Evolutionary conservation across 2,888 invertebrate genomes (phyloP).

Genomic region (Pheosia gnoma): DNA sequence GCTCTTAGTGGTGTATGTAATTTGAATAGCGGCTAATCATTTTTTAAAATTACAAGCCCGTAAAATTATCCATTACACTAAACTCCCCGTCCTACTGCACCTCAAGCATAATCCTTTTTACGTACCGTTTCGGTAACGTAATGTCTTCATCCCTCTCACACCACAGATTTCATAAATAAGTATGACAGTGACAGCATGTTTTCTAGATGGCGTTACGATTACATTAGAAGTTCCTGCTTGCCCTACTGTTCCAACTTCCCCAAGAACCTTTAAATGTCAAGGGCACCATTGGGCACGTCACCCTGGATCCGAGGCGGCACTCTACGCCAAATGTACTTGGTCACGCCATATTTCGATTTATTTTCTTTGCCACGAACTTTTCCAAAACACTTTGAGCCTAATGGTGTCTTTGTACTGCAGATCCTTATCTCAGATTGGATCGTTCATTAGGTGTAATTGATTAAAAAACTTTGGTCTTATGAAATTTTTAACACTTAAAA

Average conservation of each 20-base stretch:
- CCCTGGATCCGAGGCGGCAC: constrained; percentile 21
- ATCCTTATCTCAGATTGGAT: background rate
- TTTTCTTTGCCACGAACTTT: constrained; percentile 22
- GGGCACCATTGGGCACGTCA: constrained; percentile 29
- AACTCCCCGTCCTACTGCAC: no score
- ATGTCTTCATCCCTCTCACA: no score
- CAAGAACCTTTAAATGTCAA: constrained; percentile 30
- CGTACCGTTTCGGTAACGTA: no score
- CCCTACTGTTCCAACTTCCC: background rate
- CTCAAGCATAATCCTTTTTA: no score
- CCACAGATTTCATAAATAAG: no score
- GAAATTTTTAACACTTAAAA: no score
- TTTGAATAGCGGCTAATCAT: no score
- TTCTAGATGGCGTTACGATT: background rate
- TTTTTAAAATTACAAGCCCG: no score
- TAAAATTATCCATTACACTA: no score
- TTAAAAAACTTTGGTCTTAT: background rate
- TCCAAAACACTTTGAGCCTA: background rate
- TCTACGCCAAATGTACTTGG: constrained; percentile 16
- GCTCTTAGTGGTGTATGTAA: no score
- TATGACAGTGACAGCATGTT: no score
- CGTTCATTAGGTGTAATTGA: background rate
- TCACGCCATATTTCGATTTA: constrained; percentile 34
- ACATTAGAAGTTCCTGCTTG: background rate
- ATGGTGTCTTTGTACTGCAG: background rate